These are phyloP conservation scores for Ceratosolen fusciceps DNA, from an alignment of 1,140 invertebrate genomes.

Conservation along the genomic window DNA sequence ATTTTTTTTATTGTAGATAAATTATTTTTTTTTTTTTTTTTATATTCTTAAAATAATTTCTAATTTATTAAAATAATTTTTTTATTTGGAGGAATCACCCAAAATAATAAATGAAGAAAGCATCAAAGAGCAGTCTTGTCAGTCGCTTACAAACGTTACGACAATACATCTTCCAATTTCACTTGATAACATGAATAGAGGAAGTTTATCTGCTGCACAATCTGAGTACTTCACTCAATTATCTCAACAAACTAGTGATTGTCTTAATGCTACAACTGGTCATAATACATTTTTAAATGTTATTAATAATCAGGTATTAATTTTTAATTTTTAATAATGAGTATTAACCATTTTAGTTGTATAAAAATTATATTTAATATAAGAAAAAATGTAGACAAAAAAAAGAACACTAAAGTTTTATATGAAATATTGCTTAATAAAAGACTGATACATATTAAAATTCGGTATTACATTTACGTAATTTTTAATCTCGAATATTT, in stretches of 20 bases:
- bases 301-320: conserved; percentile 64
- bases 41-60: too few relatives aligned
- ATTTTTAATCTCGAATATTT: too few relatives aligned
- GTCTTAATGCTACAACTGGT: conserved; percentile 74
- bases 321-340: too few relatives aligned
- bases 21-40: too few relatives aligned
- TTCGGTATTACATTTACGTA: too few relatives aligned
- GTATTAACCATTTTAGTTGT: too few relatives aligned
- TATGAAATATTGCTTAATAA: too few relatives aligned
- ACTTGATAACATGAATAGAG: conserved; percentile 62
- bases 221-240: conserved; percentile 80
- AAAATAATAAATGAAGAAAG: conserved; percentile 11
- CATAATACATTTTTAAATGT: conserved; percentile 66
- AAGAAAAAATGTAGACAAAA: too few relatives aligned
- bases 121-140: conserved; percentile 59
- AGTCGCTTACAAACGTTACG: conserved; percentile 53
- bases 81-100: background rate
- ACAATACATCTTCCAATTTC: conserved; percentile 69
- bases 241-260: conserved; percentile 79
- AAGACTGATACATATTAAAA: too few relatives aligned
- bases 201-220: conserved; percentile 77
- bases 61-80: background rate
- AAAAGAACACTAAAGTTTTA: too few relatives aligned
- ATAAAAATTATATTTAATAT: too few relatives aligned
- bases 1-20: too few relatives aligned